Percentiles rank a stretch among this genome's conserved stretches.
phyloP scores from a whole-genome alignment of 2,113 vertebrate species.

The Atherinomorus stipes region DNA sequence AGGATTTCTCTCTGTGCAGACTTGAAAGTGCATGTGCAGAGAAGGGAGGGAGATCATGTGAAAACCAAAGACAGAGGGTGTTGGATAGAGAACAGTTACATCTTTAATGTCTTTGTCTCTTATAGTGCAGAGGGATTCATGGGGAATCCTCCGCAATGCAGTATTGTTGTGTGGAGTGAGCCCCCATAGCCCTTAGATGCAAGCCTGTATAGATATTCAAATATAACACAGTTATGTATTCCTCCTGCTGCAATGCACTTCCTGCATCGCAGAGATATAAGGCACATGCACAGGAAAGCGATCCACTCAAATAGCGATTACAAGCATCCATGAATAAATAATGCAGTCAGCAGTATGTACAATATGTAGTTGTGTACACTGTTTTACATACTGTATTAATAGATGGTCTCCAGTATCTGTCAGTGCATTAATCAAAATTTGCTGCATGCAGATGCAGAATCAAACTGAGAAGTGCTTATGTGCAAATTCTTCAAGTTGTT shows the following conservation, averaged over 20 bases:
- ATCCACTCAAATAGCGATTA: constrained; percentile 2
- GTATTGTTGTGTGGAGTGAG: constrained; percentile 40
- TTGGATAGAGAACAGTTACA: constrained; percentile 34
- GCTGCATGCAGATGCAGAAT: background rate
- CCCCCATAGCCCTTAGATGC: constrained; percentile 38
- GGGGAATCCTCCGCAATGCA: constrained; percentile 75
- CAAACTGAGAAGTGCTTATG: background rate
- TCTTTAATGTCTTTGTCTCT: constrained; percentile 47
- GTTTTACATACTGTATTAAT: constrained; percentile 33
- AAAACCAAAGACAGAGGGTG: constrained; percentile 6
- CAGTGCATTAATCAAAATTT: constrained; percentile 34
- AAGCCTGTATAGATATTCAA: constrained; percentile 43
- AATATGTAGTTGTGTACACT: background rate
- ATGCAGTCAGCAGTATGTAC: background rate
- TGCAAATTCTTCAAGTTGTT: background rate
- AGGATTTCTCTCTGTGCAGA: background rate
- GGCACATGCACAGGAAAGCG: background rate
- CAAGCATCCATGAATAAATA: background rate
- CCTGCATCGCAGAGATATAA: constrained; percentile 12
- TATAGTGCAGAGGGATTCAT: constrained; percentile 49
- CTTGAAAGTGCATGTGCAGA: background rate
- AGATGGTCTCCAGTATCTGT: constrained; percentile 4
- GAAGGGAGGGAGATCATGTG: background rate
- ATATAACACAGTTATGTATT: constrained; percentile 30
- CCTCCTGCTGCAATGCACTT: constrained; percentile 27